These are phyloP conservation scores for Torymus auratus DNA, from an alignment of 2,888 invertebrate genomes.

Conservation along the genomic window DNA sequence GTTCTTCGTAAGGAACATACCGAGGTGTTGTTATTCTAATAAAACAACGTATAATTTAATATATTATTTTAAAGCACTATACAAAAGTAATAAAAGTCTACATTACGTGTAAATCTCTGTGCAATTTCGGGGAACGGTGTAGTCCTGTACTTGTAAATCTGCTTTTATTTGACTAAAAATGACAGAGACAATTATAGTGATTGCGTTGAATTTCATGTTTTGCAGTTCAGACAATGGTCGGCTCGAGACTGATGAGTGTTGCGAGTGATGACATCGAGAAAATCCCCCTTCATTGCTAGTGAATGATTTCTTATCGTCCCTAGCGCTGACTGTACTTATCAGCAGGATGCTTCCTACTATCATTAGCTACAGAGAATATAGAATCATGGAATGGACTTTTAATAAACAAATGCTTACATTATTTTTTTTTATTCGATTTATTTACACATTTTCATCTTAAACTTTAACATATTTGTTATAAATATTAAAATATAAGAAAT, in stretches of 20 bases:
- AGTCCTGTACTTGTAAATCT: not conserved
- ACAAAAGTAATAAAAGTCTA: not conserved
- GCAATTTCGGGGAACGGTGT: slow-evolving; percentile 18
- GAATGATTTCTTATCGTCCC: slow-evolving; percentile 31
- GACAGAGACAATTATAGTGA: slow-evolving; percentile 7
- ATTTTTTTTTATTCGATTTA: not conserved
- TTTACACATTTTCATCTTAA: too few species aligned
- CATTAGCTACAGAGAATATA: slow-evolving; percentile 18
- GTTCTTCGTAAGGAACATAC: slow-evolving; percentile 63
- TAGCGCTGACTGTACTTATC: slow-evolving; percentile 48
- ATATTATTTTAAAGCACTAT: not conserved
- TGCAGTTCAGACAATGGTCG: not conserved
- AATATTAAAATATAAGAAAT: not conserved
- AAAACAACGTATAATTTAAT: slow-evolving; percentile 7
- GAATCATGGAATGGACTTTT: slow-evolving; percentile 16
- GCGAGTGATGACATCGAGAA: slow-evolving; percentile 5
- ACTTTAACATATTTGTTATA: not conserved
- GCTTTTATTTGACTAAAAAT: slow-evolving; percentile 4
- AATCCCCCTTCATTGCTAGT: slow-evolving; percentile 24
- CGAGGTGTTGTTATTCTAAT: slow-evolving; percentile 40
- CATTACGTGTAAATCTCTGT: slow-evolving; percentile 50
- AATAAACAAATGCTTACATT: not conserved
- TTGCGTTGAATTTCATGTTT: slow-evolving; percentile 28
- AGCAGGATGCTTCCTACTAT: slow-evolving; percentile 52
- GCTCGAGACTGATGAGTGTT: slow-evolving; percentile 10